Conservation (phyloP, 2,113 vertebrate genomes). For the Scartelaos histophorus region DNA sequence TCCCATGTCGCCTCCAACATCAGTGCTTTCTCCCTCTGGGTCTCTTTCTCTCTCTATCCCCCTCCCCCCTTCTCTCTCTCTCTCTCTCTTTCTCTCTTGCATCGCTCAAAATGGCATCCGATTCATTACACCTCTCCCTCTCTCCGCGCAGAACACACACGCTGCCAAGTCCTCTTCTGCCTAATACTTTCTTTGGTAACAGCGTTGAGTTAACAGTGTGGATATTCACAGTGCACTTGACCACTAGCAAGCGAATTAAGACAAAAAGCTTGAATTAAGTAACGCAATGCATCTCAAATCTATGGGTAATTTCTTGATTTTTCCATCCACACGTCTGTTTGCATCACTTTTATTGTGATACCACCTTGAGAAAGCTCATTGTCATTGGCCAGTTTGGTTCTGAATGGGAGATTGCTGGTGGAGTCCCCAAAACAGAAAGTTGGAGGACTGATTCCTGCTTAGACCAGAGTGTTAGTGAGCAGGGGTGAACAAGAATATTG, state of each 20-base stretch:
- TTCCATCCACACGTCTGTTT: no score
- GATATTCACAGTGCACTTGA: background rate
- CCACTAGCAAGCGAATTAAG: background rate
- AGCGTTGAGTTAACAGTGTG: background rate
- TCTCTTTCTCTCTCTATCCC: no score
- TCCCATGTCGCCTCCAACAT: slow-evolving; percentile 49
- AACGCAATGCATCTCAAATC: no score
- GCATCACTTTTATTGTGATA: no score
- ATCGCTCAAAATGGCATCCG: slow-evolving; percentile 59
- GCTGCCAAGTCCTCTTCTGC: slow-evolving; percentile 27
- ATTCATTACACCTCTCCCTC: slow-evolving; percentile 56
- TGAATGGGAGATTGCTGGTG: no score
- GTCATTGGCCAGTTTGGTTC: no score
- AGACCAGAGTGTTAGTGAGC: no score
- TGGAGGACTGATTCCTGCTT: no score
- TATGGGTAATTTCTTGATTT: no score
- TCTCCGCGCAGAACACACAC: slow-evolving; percentile 10
- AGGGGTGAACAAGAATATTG: no score
- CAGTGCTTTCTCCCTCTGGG: slow-evolving; percentile 25
- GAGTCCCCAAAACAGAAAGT: no score
- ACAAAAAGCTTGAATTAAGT: background rate
- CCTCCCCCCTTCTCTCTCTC: background rate
- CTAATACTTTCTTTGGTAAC: slow-evolving; percentile 19
- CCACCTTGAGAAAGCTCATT: no score
- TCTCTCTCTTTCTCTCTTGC: background rate